These are phyloP conservation scores for Macquaria ambigua DNA, from an alignment of 2,113 vertebrate species.

Conservation along the genomic window DNA sequence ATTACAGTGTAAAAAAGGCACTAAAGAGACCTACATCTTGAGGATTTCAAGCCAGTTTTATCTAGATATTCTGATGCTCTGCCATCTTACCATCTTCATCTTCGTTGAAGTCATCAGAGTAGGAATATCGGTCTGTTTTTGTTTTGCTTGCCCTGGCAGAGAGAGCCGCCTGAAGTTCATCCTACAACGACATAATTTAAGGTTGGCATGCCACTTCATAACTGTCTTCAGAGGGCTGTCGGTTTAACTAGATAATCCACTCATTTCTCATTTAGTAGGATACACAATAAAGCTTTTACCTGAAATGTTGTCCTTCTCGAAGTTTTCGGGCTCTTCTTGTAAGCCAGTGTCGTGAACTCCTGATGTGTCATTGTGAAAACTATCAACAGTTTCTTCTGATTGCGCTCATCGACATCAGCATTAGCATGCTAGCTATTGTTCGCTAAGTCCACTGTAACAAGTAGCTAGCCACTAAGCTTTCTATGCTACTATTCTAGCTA, in stretches of 20 bases:
- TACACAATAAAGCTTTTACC: constrained; percentile 73
- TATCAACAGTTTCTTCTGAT: not conserved
- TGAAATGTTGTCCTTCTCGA: constrained; percentile 91
- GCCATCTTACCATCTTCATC: constrained; percentile 78
- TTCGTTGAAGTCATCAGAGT: constrained; percentile 89
- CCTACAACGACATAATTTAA: constrained; percentile 79
- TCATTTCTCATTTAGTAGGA: not conserved
- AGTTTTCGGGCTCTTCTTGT: constrained; percentile 87
- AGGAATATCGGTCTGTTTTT: constrained; percentile 72
- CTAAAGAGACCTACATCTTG: not conserved
- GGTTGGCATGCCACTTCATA: not conserved
- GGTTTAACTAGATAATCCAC: not conserved
- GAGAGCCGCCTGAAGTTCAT: constrained; percentile 87
- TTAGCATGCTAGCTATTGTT: constrained; percentile 62
- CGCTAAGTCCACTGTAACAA: not conserved
- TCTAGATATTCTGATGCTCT: not conserved
- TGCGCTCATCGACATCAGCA: constrained; percentile 37
- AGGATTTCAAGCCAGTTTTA: not conserved
- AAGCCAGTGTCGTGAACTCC: constrained; percentile 84
- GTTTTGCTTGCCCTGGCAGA: constrained; percentile 81
- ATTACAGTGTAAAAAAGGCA: not conserved
- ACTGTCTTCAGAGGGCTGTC: not conserved
- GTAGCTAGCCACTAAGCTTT: not conserved
- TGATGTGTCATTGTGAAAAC: constrained; percentile 73
- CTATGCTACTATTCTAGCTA: not conserved